Percentiles rank a stretch among this genome's conserved stretches.
Evolutionary conservation across 2,113 vertebrate species (phyloP).

Genomic region (Emydocephalus ijimae): DNA sequence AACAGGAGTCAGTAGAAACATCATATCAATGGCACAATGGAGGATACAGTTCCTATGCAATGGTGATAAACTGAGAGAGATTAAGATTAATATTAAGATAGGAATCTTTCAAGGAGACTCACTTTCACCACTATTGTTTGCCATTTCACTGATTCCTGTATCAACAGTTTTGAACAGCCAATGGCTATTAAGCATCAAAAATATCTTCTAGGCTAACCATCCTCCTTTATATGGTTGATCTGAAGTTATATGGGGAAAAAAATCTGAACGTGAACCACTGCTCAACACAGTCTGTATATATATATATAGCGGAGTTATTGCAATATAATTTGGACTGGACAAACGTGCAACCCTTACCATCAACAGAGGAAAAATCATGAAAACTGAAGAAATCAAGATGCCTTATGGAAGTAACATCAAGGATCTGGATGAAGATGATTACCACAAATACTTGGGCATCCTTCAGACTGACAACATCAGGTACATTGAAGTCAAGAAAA

Average conservation of each 20-base stretch:
- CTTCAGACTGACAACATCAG: not conserved
- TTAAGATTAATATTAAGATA: not conserved
- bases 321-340: not conserved
- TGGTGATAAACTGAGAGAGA: not conserved
- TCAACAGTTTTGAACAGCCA: not conserved
- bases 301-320: too few species aligned
- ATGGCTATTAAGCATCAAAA: too few species aligned
- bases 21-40: not conserved
- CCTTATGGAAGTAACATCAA: not conserved
- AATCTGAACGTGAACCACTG: too few species aligned
- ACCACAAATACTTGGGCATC: not conserved
- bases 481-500: not conserved
- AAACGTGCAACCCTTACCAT: not conserved
- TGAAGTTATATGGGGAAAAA: too few species aligned
- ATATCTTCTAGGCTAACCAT: too few species aligned
- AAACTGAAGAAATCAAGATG: not conserved
- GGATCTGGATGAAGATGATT: not conserved
- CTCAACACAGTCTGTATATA: too few species aligned
- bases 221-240: too few species aligned
- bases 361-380: not conserved
- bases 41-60: not conserved
- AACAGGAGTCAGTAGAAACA: not conserved
- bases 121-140: not conserved
- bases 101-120: not conserved
- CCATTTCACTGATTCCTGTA: not conserved